A percentile compares a stretch with the other conserved stretches of the same genome.
Conservation (phyloP, 64 coral and sea anemone species). For the Pocillopora verrucosa region DNA sequence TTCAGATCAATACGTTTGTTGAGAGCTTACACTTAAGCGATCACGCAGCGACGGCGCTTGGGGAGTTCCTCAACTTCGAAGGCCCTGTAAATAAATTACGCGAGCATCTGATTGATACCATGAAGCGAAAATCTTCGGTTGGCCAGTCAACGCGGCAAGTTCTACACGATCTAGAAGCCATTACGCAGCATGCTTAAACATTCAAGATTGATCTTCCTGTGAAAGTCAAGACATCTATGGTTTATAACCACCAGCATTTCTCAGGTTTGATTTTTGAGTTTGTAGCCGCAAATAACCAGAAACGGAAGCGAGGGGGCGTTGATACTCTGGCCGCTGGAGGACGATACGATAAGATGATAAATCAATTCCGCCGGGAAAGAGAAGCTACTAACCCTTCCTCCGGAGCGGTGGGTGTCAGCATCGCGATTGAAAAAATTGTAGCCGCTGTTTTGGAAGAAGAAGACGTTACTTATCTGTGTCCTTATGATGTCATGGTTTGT, state of each 20-base stretch:
- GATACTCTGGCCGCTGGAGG: conserved; percentile 95
- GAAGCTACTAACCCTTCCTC: conserved; percentile 44
- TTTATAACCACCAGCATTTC: conserved; percentile 93
- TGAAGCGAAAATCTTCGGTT: conserved; percentile 44
- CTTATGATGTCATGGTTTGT: conserved; percentile 87
- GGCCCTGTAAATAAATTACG: conserved; percentile 75
- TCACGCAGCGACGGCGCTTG: conserved; percentile 45
- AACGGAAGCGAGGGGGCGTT: conserved; percentile 79
- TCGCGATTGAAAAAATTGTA: conserved; percentile 86
- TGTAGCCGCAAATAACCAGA: conserved; percentile 82
- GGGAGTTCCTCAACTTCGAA: conserved; percentile 75
- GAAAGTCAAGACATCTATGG: conserved; percentile 73
- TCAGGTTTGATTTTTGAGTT: conserved; percentile 94
- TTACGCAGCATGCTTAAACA: conserved; percentile 31
- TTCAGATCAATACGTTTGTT: conserved; percentile 72
- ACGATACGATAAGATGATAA: conserved; percentile 92
- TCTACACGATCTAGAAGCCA: conserved; percentile 45
- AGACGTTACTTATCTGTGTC: conserved; percentile 17
- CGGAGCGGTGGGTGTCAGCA: conserved; percentile 85
- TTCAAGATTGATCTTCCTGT: conserved; percentile 69
- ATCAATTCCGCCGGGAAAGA: conserved; percentile 51
- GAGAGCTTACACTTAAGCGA: conserved; percentile 68
- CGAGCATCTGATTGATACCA: conserved; percentile 57
- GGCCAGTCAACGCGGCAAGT: conserved; percentile 29
- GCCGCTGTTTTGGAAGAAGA: conserved; percentile 69